Conservation (phyloP, 2,888 invertebrate genomes). For the Brachylomia viminalis region DNA sequence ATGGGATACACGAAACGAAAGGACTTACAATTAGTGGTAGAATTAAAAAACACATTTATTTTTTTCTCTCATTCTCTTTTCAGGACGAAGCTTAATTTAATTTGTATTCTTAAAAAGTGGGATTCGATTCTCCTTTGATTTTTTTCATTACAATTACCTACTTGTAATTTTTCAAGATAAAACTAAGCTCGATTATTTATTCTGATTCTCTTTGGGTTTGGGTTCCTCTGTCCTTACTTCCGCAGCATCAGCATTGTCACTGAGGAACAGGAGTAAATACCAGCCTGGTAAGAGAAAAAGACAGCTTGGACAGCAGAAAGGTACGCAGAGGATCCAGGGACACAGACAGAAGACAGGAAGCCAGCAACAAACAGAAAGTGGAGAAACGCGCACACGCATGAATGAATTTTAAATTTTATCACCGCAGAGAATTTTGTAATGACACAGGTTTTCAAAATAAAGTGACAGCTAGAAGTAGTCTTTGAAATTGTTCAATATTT, state of each 20-base stretch:
- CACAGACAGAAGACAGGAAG: conserved; percentile 45
- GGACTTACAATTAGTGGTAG: conserved; percentile 48
- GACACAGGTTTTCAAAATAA: neutral
- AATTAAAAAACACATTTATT: conserved; percentile 44
- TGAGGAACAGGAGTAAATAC: conserved; percentile 6
- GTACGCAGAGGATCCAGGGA: conserved; percentile 51
- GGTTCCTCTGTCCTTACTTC: neutral
- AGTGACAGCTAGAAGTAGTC: conserved; percentile 14
- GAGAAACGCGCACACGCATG: conserved; percentile 13
- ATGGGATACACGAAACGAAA: conserved; percentile 45
- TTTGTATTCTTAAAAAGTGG: neutral
- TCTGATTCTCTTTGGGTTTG: neutral
- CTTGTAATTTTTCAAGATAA: neutral
- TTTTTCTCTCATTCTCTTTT: neutral
- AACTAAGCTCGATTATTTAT: conserved; percentile 2
- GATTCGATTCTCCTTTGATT: neutral
- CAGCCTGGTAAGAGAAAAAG: conserved; percentile 31
- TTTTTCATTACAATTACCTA: neutral
- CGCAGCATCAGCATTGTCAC: conserved; percentile 4
- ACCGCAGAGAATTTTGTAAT: conserved; percentile 32
- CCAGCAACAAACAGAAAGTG: conserved; percentile 25
- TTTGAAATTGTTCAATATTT: neutral
- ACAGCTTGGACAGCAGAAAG: conserved; percentile 37
- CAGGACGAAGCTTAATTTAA: neutral
- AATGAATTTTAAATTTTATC: neutral